Base-by-base conservation (phyloP, 2,797 vertebrate genomes). In the Luscinia luscinia region DNA sequence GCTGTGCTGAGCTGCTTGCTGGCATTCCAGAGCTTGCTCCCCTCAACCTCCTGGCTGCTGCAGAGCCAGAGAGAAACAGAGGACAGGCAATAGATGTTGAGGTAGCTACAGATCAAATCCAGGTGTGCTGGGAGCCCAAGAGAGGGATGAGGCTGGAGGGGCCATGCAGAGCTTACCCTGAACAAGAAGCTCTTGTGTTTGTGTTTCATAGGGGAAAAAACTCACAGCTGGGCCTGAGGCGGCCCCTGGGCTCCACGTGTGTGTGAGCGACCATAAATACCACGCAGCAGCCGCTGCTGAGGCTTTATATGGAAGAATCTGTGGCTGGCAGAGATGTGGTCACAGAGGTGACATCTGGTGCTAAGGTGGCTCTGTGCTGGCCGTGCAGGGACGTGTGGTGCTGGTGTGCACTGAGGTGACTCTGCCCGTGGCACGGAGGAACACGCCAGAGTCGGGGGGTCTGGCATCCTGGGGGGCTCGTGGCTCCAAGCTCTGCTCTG, bases 251-350 rank as follows among this genome's bases (percentile, higher is more conserved):
- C 64, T 80, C 45, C 46, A 3, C 1, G 24, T 27, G 41, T 11
- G 82, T 28, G 88, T 22, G 82, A 83, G 52, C 19, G 82, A 32
- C 87, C 92, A 87, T 75, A 87, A 96, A 93, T 89, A 93, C 89
- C 62, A 2, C 0, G 2, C 48, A 12, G 87, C 78, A 43, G 84
- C 1, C 20, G 3, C 87, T 20, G 74, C 78, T 20, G 26, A 91
- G 95, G 55, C 94, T 95, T 95, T 93, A 91, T 84, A 84, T 52
- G 90, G 95, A 80, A 86, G 91, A 81, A 59, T 79, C 61, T 32
- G 86, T 3, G 83, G 38, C 7, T 2, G 26, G 32, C 12, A 30
- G 85, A 26, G 20, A 12, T 2, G 87, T 3, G 80, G 52, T 12
- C 51, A 34, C 52, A 21, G 84, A 76, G 92, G 27, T 41, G 80